Evolutionary conservation across 2,113 vertebrate species (phyloP).

Genomic region (Eira barbara): DNA sequence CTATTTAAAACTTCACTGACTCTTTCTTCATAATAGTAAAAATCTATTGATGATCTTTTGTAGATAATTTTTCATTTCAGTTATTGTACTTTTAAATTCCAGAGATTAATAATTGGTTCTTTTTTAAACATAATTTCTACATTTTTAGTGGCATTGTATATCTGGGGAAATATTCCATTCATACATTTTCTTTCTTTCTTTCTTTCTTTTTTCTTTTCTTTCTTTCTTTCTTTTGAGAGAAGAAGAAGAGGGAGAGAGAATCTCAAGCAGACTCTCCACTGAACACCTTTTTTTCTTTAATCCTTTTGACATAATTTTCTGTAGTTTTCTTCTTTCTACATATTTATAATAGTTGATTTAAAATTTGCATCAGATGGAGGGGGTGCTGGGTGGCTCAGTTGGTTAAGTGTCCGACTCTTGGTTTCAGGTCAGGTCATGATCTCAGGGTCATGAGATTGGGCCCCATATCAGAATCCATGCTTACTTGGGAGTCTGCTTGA

Average conservation of each 20-base stretch:
- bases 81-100: not conserved
- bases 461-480: no score
- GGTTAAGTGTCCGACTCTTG: no score
- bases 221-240: no score
- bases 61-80: not conserved
- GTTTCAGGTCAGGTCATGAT: not conserved
- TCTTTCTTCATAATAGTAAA: not conserved
- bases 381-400: no score
- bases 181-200: no score
- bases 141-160: not conserved
- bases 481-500: no score
- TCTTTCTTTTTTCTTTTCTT: no score
- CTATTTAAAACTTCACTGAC: not conserved
- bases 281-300: not conserved
- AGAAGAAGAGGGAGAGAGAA: no score
- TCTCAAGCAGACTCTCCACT: no score
- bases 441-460: not conserved
- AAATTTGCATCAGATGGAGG: no score
- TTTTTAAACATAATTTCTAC: not conserved
- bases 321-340: not conserved
- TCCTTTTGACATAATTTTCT: not conserved
- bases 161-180: not conserved
- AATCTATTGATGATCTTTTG: not conserved
- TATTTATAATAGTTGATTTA: not conserved
- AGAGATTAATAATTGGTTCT: not conserved